These are phyloP conservation scores for Balanococcus diminutus DNA, from an alignment of 2,888 invertebrate genomes.

Conservation along the genomic window DNA sequence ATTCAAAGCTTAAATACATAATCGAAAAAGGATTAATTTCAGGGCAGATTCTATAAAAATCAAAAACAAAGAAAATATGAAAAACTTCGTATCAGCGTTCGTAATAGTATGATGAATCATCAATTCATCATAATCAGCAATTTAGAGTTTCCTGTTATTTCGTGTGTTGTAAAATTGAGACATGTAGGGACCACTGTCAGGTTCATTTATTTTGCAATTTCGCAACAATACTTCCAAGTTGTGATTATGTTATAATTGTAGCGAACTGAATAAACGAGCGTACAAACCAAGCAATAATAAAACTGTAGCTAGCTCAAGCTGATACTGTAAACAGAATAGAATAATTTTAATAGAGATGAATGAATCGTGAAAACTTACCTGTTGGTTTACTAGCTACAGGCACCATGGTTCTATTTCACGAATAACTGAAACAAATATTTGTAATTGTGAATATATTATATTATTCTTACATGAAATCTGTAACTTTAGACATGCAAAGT, in stretches of 20 bases:
- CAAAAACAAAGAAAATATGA: neutral
- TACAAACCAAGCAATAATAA: neutral
- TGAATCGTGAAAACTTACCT: neutral
- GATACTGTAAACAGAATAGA: neutral
- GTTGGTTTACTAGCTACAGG: conserved; percentile 8
- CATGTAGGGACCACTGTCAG: neutral
- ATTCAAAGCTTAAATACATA: neutral
- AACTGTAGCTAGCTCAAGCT: neutral
- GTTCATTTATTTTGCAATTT: neutral
- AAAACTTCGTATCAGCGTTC: neutral
- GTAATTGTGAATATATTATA: neutral
- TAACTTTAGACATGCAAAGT: neutral
- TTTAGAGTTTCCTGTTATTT: conserved; percentile 35
- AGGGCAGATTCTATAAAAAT: neutral
- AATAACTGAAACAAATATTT: neutral
- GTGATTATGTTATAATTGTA: neutral
- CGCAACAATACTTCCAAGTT: neutral
- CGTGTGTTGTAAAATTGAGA: neutral
- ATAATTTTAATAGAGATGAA: neutral
- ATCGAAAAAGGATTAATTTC: neutral
- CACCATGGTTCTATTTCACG: neutral
- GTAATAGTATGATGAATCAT: conserved; percentile 23
- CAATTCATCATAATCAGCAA: neutral
- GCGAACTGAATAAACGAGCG: neutral
- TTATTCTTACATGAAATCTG: neutral